These are phyloP conservation scores for Lutraria lutraria DNA, from an alignment of 2,888 invertebrate species.

Conservation along the genomic window DNA sequence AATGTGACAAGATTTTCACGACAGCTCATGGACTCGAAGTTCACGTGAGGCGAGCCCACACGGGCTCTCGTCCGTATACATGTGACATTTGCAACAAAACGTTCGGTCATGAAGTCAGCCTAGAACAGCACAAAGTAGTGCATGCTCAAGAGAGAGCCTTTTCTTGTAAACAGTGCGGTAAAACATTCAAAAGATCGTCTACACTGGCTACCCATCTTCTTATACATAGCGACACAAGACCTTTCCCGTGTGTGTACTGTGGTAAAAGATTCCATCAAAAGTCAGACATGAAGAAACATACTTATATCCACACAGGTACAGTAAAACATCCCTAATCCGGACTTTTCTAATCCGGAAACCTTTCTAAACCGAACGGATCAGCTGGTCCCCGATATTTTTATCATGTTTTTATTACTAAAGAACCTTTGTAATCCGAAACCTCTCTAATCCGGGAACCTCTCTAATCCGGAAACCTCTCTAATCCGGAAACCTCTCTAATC, in stretches of 20 bases:
- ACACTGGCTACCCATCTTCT: slow-evolving; percentile 98
- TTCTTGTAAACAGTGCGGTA: slow-evolving; percentile 98
- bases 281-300: slow-evolving; percentile 99
- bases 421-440: no score
- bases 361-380: no score
- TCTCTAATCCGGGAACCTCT: no score
- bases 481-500: no score
- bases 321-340: no score
- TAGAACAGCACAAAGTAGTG: slow-evolving; percentile 96
- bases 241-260: slow-evolving; percentile 98
- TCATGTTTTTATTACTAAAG: no score
- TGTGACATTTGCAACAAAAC: slow-evolving; percentile 97
- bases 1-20: slow-evolving; percentile 99
- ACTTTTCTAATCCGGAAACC: no score
- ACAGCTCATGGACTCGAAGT: slow-evolving; percentile 99
- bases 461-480: no score
- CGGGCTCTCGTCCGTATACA: slow-evolving; percentile 92
- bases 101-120: slow-evolving; percentile 97
- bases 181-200: slow-evolving; percentile 97
- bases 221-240: slow-evolving; percentile 98
- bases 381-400: no score
- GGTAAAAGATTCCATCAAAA: slow-evolving; percentile 99
- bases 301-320: slow-evolving; percentile 96
- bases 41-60: slow-evolving; percentile 96
- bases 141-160: slow-evolving; percentile 86